Evolutionary conservation across 1,140 invertebrate species (phyloP).

Genomic region (Drosophila arawakana): DNA sequence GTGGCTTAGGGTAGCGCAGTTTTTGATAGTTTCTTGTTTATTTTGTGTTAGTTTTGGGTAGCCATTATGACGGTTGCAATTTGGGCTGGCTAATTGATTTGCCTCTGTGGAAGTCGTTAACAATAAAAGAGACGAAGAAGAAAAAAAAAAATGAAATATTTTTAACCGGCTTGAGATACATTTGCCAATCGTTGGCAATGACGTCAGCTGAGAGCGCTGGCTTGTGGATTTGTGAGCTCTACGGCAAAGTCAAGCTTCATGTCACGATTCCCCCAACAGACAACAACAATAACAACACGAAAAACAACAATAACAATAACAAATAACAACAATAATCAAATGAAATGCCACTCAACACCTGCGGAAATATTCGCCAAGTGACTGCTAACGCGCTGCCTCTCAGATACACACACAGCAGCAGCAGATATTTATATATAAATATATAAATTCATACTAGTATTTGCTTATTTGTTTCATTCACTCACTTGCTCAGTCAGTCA

Average conservation of each 20-base stretch:
- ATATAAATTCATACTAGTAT: constrained; percentile 22
- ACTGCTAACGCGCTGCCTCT: constrained; percentile 56
- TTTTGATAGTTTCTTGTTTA: constrained; percentile 9
- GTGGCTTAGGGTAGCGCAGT: neutral
- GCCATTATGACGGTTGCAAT: constrained; percentile 41
- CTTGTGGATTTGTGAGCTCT: constrained; percentile 61
- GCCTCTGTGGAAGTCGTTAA: constrained; percentile 32
- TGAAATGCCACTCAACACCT: constrained; percentile 80
- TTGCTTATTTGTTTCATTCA: constrained; percentile 52
- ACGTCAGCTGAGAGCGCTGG: constrained; percentile 58
- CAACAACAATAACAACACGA: constrained; percentile 29
- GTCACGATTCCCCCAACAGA: constrained; percentile 71
- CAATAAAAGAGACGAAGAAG: neutral
- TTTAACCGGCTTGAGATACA: neutral
- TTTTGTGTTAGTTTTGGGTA: constrained; percentile 10
- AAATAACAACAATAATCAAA: constrained; percentile 60
- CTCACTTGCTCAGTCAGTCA: constrained; percentile 28
- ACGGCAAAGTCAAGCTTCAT: constrained; percentile 75
- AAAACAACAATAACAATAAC: constrained; percentile 5
- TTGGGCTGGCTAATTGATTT: constrained; percentile 68
- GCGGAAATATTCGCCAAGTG: constrained; percentile 76
- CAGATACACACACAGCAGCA: constrained; percentile 10
- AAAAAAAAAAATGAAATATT: constrained; percentile 4
- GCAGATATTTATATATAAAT: constrained; percentile 9
- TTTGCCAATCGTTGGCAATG: constrained; percentile 41